These are phyloP conservation scores for Drosophila austrosaltans DNA, from an alignment of 2,888 invertebrate genomes.

Conservation along the genomic window DNA sequence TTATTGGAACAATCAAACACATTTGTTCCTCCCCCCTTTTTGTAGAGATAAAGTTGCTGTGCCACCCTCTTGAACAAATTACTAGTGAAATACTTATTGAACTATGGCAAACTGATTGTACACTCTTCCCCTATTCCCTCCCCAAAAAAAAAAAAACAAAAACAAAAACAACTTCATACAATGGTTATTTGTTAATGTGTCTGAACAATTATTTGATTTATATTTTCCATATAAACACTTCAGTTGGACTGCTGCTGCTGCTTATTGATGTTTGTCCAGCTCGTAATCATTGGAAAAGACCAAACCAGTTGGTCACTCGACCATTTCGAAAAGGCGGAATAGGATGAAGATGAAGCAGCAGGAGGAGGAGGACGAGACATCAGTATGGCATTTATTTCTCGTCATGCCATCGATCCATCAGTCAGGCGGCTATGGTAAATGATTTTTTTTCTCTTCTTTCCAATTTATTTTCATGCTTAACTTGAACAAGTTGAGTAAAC, in stretches of 20 bases:
- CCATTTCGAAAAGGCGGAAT: slow-evolving; percentile 36
- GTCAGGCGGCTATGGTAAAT: slow-evolving; percentile 43
- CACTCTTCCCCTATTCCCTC: neutral
- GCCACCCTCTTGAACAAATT: slow-evolving; percentile 3
- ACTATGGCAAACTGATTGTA: slow-evolving; percentile 3
- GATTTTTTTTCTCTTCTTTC: slow-evolving; percentile 40
- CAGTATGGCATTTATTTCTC: slow-evolving; percentile 20
- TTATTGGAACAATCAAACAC: slow-evolving; percentile 6
- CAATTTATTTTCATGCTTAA: slow-evolving; percentile 58
- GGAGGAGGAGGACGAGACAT: slow-evolving; percentile 3
- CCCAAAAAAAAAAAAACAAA: no score
- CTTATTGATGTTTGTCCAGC: slow-evolving; percentile 47
- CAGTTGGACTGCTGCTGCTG: slow-evolving; percentile 31
- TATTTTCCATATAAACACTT: slow-evolving; percentile 53
- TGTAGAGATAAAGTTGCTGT: neutral
- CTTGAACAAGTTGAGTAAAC: slow-evolving; percentile 42
- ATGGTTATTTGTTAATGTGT: slow-evolving; percentile 52
- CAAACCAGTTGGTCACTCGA: slow-evolving; percentile 53
- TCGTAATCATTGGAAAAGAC: slow-evolving; percentile 45
- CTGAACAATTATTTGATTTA: slow-evolving; percentile 53
- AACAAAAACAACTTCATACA: slow-evolving; percentile 14
- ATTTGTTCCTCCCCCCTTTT: neutral
- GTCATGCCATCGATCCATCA: slow-evolving; percentile 52
- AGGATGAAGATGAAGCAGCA: slow-evolving; percentile 9
- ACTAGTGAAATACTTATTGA: slow-evolving; percentile 4